Evolutionary conservation across 2,113 vertebrate species (phyloP), one percentile per base, ranked within the genome.

Genomic region (Gambusia holbrooki): DNA sequence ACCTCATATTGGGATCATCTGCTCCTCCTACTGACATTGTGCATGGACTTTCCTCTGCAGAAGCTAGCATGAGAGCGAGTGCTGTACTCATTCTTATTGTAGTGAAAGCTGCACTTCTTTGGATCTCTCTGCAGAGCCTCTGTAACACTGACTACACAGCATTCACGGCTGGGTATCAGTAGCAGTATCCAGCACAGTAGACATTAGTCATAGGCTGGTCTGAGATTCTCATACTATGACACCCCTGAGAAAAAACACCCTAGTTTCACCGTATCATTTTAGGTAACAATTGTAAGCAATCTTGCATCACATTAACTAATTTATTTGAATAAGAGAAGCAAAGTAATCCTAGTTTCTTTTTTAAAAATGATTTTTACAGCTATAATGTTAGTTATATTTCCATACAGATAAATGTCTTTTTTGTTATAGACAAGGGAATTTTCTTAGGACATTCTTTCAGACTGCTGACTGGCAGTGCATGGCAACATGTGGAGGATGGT

Each of bases 1-100:
- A 86, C 86, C 86, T 88, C 83, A 81, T 73, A 75, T 82, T 87
- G 77, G 77, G 69, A 87, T 83, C 75, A 71, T 81, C 83, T 17
- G 69, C 72, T 76, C 69, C 63, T 72, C 27, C 84, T 73, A 40
- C 72, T 74, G 60, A 77, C 70, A 89, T 89, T 72, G 85, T 81
- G 80, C 75, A 72, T 9, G 29, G 69, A 73, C 71, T 77, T 70
- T 76, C 76, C 67, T 71, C 68, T 42, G 70, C 74, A 71, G 71
- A 70, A 45, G 63, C 15, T 5, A 40, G 22, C 77, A 73, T 60
- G 62, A 17, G 19, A 17, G 25, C 32, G 22, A 29, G n/a, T 25
- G 27, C 33, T 51, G 60, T 51, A 4, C 19, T 33, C 54, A 29
- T 51, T 71, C 69, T 54, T 12, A 48, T 81, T 64, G 42, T 54